These are phyloP conservation scores for Geophilus truncorum DNA, from an alignment of 2,888 invertebrate species.

Conservation along the genomic window DNA sequence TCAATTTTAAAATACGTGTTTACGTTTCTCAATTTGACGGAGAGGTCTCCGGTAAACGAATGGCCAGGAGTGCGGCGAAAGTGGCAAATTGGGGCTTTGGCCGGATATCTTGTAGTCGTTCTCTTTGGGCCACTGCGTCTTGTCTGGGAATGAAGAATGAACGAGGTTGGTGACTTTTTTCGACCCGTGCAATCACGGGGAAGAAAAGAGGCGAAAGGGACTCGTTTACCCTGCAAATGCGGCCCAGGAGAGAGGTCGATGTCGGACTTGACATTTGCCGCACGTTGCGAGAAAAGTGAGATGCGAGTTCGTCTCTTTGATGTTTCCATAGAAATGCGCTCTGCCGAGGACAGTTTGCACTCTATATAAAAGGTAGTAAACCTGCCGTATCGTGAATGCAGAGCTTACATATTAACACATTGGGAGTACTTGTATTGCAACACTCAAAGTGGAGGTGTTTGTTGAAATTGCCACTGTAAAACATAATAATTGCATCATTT, in stretches of 20 bases:
- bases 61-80: too few relatives aligned
- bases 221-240: conserved; percentile 9
- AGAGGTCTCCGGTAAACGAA: too few relatives aligned
- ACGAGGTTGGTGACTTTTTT: conserved; percentile 1
- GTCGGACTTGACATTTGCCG: not conserved
- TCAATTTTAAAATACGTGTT: too few relatives aligned
- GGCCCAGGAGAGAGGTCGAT: not conserved
- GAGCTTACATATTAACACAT: not conserved
- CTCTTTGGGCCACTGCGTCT: not conserved
- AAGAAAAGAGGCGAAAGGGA: conserved; percentile 6
- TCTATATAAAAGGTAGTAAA: not conserved
- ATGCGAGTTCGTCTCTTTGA: not conserved
- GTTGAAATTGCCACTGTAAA: too few relatives aligned
- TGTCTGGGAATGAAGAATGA: not conserved
- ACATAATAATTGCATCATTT: too few relatives aligned
- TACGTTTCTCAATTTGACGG: too few relatives aligned
- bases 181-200: not conserved
- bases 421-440: not conserved
- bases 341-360: not conserved
- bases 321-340: not conserved
- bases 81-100: not conserved
- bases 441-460: too few relatives aligned
- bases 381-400: not conserved
- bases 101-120: not conserved
- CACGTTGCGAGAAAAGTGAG: not conserved